A percentile compares a stretch with the other conserved stretches of the same genome.
Evolutionary conservation across 1,140 invertebrate species (phyloP).

Genomic region (Drosophila fuyamai): DNA sequence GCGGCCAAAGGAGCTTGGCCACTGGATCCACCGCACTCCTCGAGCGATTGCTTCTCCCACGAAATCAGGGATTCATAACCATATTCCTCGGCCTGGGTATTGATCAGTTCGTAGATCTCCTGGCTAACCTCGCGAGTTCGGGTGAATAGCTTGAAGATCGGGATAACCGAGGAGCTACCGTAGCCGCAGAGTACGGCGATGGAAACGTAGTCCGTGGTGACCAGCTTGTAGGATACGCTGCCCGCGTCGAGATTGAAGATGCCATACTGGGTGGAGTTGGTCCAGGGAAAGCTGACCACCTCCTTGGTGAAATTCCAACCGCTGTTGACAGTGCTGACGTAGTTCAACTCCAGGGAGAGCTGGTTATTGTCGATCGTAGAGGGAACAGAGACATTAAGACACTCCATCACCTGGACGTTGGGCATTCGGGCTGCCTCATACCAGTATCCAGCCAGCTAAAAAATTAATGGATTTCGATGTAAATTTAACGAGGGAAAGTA

Average conservation of each 20-base stretch:
- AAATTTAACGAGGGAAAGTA: no score
- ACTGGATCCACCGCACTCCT: constrained; percentile 33
- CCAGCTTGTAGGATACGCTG: constrained; percentile 49
- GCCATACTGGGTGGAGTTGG: constrained; percentile 31
- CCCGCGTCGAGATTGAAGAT: constrained; percentile 21
- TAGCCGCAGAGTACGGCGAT: constrained; percentile 51
- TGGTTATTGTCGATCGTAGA: neutral
- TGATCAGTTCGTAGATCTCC: neutral
- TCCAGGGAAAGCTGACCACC: constrained; percentile 43
- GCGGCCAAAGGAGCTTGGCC: neutral
- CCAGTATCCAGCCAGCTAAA: constrained; percentile 49
- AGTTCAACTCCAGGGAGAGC: constrained; percentile 27
- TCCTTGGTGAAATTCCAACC: constrained; percentile 13
- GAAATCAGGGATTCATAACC: constrained; percentile 2
- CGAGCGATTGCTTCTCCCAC: constrained; percentile 51
- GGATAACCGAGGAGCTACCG: constrained; percentile 27
- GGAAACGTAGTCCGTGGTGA: constrained; percentile 11
- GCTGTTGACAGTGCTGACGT: constrained; percentile 18
- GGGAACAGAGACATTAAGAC: constrained; percentile 48
- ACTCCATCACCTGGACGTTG: constrained; percentile 19
- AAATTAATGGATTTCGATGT: no score
- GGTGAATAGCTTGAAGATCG: constrained; percentile 51
- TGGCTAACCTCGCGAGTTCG: constrained; percentile 24
- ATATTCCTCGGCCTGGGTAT: neutral
- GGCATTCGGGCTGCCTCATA: constrained; percentile 44